Base-by-base conservation (phyloP, 2,888 invertebrate species). In the Scrobipalpa costella region DNA sequence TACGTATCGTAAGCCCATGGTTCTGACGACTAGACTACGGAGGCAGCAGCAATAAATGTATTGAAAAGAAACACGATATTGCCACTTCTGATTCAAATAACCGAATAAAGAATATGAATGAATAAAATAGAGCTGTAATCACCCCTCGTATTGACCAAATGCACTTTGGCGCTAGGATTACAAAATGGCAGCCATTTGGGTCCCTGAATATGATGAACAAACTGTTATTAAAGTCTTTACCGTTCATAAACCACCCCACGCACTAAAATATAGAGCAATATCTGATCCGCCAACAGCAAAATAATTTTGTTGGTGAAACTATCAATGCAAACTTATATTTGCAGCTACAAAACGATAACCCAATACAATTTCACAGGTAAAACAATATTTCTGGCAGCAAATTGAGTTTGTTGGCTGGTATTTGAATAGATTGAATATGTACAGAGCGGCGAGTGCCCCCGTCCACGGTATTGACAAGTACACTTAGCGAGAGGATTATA, bases 381-480 rank as follows among this genome's bases (percentile, higher is more conserved):
- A 7, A 13, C 8, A 1, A 7, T 1, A n/a, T 55, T 55, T 3
- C 55, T 13, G n/a, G 2, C 55, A 15, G 55, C 34, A 55, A 55
- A 55, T 34, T 55, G 34, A 52, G 33, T 55, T 34, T 55, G 55
- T 13, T 33, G n/a, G 13, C 15, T 6, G n/a, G 70, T 81, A 84
- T 86, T 85, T 84, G 85, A 85, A 86, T 84, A 82, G 78, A 81
- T 80, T 67, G 75, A 77, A 73, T 77, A 75, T 73, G 69, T 78
- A 75, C 73, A 72, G 73, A 78, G 74, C 70, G 66, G 69, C 69
- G 72, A 72, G 71, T 70, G 71, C 76, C 73, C 71, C 72, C 71
- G 72, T 72, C 75, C 75, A 77, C 71, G 75, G 81, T 86, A 88
- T 88, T 87, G 88, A 88, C 87, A 86, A 87, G 87, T 84, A 84